phyloP scores from a whole-genome alignment of 2,797 vertebrate species.

The Australoheros facetus region DNA sequence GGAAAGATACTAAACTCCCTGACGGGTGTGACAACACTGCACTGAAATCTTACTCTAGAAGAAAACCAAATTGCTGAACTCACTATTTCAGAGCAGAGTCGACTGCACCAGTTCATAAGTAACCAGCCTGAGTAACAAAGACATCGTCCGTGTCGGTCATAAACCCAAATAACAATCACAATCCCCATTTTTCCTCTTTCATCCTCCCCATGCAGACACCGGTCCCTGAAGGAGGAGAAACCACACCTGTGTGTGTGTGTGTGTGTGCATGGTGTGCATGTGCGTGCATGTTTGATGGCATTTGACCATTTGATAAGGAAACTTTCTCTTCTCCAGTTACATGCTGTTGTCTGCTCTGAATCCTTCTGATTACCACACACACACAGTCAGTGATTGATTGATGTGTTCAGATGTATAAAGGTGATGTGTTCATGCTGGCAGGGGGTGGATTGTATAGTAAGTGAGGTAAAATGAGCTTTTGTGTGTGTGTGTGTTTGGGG shows the following conservation, averaged over 20 bases:
- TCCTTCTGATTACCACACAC: not conserved
- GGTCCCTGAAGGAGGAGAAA: no score
- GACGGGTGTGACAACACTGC: not conserved
- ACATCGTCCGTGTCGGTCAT: not conserved
- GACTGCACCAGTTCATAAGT: not conserved
- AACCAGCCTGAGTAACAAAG: not conserved
- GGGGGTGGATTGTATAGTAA: constrained; percentile 1
- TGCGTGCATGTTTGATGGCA: not conserved
- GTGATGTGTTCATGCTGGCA: constrained; percentile 2
- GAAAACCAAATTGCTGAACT: not conserved
- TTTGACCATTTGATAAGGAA: constrained; percentile 13
- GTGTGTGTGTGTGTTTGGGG: constrained; percentile 4
- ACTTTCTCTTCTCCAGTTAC: constrained; percentile 39
- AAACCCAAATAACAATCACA: no score
- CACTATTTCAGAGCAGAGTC: not conserved
- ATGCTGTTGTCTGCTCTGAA: constrained; percentile 13
- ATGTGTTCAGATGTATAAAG: constrained; percentile 33
- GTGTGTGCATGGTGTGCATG: not conserved
- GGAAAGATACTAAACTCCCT: not conserved
- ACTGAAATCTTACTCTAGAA: not conserved
- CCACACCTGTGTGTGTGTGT: not conserved
- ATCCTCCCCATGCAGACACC: no score
- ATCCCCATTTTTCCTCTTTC: no score
- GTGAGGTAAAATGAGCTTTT: constrained; percentile 26
- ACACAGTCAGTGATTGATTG: not conserved